Evolutionary conservation across 2,797 vertebrate genomes (phyloP).

Genomic region (Channallabes apus): DNA sequence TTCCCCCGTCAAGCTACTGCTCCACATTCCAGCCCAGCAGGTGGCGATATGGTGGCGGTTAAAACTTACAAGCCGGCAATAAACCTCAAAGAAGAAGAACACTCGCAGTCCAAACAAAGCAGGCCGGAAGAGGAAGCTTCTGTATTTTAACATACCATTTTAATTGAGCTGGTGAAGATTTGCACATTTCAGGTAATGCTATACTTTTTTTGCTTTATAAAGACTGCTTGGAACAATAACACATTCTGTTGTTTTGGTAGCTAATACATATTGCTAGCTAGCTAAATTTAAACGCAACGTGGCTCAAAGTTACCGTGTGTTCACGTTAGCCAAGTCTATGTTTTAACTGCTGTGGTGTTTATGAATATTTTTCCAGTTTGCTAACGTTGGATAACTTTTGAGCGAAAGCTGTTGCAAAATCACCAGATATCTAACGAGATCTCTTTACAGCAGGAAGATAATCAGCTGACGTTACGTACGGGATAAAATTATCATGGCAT

Average conservation of each 20-base stretch:
- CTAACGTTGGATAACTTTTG: not conserved
- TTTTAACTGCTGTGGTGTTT: not conserved
- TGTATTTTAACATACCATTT: not conserved
- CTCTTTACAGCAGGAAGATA: not conserved
- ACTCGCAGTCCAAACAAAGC: not conserved
- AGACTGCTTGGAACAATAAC: not conserved
- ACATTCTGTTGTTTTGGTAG: not conserved
- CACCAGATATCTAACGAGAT: not conserved
- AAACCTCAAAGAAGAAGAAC: too few relatives aligned
- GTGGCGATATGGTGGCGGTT: too few relatives aligned
- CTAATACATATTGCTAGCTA: not conserved
- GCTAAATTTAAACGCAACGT: not conserved
- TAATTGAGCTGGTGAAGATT: not conserved
- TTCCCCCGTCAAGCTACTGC: too few relatives aligned
- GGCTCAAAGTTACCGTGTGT: not conserved
- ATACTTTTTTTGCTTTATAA: not conserved
- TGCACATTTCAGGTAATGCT: not conserved
- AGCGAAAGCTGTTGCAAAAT: not conserved
- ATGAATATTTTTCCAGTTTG: not conserved
- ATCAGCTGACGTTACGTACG: not conserved
- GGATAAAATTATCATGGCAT: slow-evolving; percentile 65
- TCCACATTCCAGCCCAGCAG: too few relatives aligned
- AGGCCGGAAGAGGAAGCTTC: too few relatives aligned
- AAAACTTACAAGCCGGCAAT: too few relatives aligned
- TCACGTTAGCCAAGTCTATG: not conserved